A percentile compares a stretch with the other conserved stretches of the same genome.
phyloP scores from a whole-genome alignment of 2,888 invertebrate species.

The Polydesmus complanatus region DNA sequence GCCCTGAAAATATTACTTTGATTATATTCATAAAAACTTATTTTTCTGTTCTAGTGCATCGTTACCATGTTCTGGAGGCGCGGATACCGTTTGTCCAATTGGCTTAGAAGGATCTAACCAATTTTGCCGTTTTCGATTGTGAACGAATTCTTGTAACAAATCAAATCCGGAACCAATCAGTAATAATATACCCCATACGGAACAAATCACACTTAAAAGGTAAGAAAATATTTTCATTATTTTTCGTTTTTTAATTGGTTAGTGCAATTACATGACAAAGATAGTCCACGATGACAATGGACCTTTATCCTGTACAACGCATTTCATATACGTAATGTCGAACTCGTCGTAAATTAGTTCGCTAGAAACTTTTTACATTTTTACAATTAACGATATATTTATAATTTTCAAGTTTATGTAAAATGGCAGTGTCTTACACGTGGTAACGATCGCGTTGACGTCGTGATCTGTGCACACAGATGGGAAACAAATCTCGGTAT shows the following conservation, averaged over 20 bases:
- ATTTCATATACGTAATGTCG: not conserved
- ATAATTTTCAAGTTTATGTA: not conserved
- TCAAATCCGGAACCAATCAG: not conserved
- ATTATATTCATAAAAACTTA: not conserved
- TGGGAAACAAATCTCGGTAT: constrained; percentile 5
- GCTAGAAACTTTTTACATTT: not conserved
- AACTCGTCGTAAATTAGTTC: not conserved
- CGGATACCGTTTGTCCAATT: not conserved
- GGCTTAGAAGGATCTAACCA: not conserved
- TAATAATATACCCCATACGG: not conserved
- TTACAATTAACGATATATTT: not conserved
- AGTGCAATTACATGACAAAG: not conserved
- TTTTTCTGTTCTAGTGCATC: not conserved
- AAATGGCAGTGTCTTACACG: constrained; percentile 2
- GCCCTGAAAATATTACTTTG: too few relatives aligned
- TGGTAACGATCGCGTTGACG: not conserved
- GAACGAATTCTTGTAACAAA: not conserved
- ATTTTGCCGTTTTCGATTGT: not conserved
- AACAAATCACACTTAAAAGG: not conserved
- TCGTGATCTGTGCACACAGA: constrained; percentile 7
- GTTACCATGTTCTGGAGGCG: not conserved
- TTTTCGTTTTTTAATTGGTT: too few relatives aligned
- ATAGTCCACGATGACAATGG: not conserved
- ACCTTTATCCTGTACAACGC: not conserved
- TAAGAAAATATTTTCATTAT: too few relatives aligned